phyloP scores from a whole-genome alignment of 2,113 vertebrate genomes.

The Microtus pennsylvanicus region DNA sequence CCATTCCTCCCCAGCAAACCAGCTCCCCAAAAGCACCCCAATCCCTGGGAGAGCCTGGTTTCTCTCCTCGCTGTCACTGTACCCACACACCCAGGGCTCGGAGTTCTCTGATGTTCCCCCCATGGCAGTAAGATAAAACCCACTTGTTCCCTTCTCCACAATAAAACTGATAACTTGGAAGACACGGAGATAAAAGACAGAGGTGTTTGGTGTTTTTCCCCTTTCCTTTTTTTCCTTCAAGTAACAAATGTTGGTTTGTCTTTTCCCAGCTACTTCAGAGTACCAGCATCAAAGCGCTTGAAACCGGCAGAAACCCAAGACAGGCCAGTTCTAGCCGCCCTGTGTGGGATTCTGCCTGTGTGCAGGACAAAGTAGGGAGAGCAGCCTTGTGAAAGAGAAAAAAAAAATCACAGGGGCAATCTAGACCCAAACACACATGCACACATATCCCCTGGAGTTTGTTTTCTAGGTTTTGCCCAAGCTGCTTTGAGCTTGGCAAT shows the following conservation, averaged over 20 bases:
- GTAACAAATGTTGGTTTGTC: conserved; percentile 73
- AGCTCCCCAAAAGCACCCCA: not conserved
- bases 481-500: conserved; percentile 17
- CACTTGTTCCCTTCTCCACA: conserved; percentile 64
- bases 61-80: not conserved
- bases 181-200: conserved; percentile 70
- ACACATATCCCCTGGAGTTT: not conserved
- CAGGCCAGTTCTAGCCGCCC: not conserved
- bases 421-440: not conserved
- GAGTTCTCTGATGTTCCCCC: conserved; percentile 48
- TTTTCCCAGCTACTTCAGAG: conserved; percentile 54
- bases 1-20: not conserved
- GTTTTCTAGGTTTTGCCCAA: conserved; percentile 28
- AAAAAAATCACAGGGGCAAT: not conserved
- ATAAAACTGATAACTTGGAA: conserved; percentile 53
- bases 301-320: conserved; percentile 18
- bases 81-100: not conserved
- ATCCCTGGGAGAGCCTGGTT: not conserved
- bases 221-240: not conserved
- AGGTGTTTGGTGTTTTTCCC: not conserved
- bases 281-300: conserved; percentile 48
- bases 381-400: not conserved
- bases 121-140: conserved; percentile 59
- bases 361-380: not conserved
- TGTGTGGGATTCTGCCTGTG: not conserved